Conservation (phyloP, 2,888 invertebrate genomes). For the Trichogramma dendrolimi region DNA sequence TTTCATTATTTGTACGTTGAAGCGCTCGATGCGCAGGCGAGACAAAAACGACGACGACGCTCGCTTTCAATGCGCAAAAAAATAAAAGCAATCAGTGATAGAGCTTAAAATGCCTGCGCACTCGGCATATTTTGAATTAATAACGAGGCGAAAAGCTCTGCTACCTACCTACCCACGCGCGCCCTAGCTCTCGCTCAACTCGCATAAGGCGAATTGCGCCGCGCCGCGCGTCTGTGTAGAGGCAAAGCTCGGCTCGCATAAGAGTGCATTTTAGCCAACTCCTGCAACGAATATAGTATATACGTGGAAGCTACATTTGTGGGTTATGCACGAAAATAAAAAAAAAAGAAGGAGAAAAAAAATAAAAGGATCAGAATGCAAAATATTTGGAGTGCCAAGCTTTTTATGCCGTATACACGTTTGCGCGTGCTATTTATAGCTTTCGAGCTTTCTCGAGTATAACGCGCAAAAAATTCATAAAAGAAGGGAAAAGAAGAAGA, state of each 20-base stretch:
- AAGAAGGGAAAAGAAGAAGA: too few species aligned
- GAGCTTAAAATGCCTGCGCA: neutral
- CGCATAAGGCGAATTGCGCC: neutral
- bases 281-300: constrained; percentile 8
- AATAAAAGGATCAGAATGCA: neutral
- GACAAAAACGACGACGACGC: too few species aligned
- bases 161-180: too few species aligned
- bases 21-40: too few species aligned
- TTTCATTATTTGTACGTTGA: too few species aligned
- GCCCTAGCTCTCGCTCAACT: too few species aligned
- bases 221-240: neutral
- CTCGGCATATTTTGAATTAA: constrained; percentile 16
- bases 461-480: too few species aligned
- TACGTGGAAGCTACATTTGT: constrained; percentile 28
- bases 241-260: constrained; percentile 10
- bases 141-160: constrained; percentile 8
- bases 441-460: too few species aligned
- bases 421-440: too few species aligned
- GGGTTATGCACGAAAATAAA: constrained; percentile 10
- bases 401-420: too few species aligned
- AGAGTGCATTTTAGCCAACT: constrained; percentile 22
- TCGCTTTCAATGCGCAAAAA: too few species aligned
- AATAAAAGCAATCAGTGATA: neutral
- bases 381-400: constrained; percentile 14
- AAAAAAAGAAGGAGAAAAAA: neutral